A percentile compares a stretch with the other conserved stretches of the same genome.
These are phyloP conservation scores for Cyclina sinensis DNA, from an alignment of 1,140 invertebrate genomes.

Conservation along the genomic window DNA sequence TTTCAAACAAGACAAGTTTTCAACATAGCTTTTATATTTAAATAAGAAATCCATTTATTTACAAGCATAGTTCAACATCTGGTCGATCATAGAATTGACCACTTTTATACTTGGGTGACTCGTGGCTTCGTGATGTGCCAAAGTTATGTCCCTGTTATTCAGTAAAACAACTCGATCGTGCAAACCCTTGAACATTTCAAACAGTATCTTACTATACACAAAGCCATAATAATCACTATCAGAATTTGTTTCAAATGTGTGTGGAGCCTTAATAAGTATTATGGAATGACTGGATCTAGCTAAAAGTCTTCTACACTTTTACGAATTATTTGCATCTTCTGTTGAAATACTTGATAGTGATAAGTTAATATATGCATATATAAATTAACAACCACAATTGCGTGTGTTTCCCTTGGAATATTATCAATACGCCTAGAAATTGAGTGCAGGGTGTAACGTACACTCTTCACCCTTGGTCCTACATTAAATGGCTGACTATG, in stretches of 20 bases:
- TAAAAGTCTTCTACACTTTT: background rate
- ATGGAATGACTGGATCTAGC: too few relatives aligned
- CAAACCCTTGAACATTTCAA: too few relatives aligned
- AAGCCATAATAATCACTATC: too few relatives aligned
- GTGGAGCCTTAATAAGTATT: too few relatives aligned
- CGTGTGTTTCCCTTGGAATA: background rate
- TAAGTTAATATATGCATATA: background rate
- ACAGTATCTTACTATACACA: too few relatives aligned
- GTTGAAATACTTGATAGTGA: background rate
- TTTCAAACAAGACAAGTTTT: too few relatives aligned
- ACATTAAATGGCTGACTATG: too few relatives aligned
- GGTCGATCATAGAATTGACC: background rate
- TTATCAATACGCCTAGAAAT: slow-evolving; percentile 7
- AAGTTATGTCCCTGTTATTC: slow-evolving; percentile 9
- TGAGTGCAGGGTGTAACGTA: background rate
- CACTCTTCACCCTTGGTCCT: too few relatives aligned
- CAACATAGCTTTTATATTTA: too few relatives aligned
- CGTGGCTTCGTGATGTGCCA: background rate
- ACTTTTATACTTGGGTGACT: background rate
- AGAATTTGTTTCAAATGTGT: too few relatives aligned
- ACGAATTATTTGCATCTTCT: too few relatives aligned
- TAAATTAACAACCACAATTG: slow-evolving; percentile 3
- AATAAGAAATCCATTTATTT: too few relatives aligned
- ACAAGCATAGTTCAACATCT: slow-evolving; percentile 18
- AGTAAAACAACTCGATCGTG: slow-evolving; percentile 28